A percentile compares a stretch with the other conserved stretches of the same genome.
Evolutionary conservation across 2,888 invertebrate genomes (phyloP).

Genomic region (Smittia aterrima): DNA sequence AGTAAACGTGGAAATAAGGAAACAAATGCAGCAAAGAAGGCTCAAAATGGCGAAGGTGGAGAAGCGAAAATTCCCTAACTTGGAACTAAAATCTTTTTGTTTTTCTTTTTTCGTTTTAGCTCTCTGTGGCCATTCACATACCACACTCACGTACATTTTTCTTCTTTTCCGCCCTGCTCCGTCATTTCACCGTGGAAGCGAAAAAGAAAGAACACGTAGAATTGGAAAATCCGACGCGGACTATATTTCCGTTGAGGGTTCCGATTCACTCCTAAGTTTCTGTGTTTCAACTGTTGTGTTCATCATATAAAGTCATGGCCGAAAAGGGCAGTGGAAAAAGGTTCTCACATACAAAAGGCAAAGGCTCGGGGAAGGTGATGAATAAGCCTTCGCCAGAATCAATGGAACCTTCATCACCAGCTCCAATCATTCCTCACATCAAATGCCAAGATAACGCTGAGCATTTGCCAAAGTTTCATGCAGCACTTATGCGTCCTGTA

Average conservation of each 20-base stretch:
- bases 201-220: constrained; percentile 36
- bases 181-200: constrained; percentile 22
- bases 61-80: constrained; percentile 18
- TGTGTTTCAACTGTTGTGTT: constrained; percentile 27
- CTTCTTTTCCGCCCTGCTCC: constrained; percentile 41
- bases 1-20: not conserved
- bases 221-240: not conserved
- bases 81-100: constrained; percentile 32
- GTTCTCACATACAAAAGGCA: constrained; percentile 8
- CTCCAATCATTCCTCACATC: constrained; percentile 60
- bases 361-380: constrained; percentile 17
- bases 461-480: constrained; percentile 63
- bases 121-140: constrained; percentile 12
- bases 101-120: constrained; percentile 40
- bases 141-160: constrained; percentile 32
- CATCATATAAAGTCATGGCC: constrained; percentile 30
- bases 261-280: not conserved
- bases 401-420: constrained; percentile 38
- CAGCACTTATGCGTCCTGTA: constrained; percentile 63
- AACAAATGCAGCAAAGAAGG: not conserved
- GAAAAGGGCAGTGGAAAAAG: constrained; percentile 39
- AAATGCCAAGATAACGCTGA: constrained; percentile 68
- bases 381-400: constrained; percentile 18
- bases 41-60: not conserved
- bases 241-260: not conserved